These are phyloP conservation scores for Halictus quadricinctus DNA, from an alignment of 2,888 invertebrate genomes.

Conservation along the genomic window DNA sequence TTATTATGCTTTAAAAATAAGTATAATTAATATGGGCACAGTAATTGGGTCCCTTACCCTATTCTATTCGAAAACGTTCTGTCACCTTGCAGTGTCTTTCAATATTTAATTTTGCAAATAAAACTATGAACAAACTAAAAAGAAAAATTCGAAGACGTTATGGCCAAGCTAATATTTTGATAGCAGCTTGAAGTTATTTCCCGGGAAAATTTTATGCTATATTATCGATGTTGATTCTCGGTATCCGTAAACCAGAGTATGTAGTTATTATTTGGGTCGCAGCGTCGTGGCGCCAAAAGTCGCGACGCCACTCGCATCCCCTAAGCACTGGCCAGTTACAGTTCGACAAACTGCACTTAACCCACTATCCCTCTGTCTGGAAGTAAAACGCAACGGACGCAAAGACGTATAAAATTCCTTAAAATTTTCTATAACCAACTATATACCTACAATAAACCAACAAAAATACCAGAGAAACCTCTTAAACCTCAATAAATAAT, in stretches of 20 bases:
- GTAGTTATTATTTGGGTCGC: slow-evolving; percentile 78
- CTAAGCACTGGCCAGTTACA: slow-evolving; percentile 19
- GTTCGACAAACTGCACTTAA: slow-evolving; percentile 56
- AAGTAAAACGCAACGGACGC: background rate
- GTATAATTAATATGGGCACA: no score
- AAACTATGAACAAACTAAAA: background rate
- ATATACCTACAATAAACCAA: background rate
- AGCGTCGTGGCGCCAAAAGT: slow-evolving; percentile 78
- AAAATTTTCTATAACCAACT: background rate
- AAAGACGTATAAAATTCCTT: background rate
- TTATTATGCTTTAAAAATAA: no score
- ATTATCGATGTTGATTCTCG: background rate
- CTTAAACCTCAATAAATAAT: background rate
- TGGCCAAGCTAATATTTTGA: background rate
- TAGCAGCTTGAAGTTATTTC: background rate
- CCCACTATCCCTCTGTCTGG: slow-evolving; percentile 19
- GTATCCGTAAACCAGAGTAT: slow-evolving; percentile 40
- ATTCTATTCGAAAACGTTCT: background rate
- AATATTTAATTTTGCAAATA: background rate
- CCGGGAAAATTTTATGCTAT: background rate
- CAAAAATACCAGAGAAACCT: background rate
- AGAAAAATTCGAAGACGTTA: background rate
- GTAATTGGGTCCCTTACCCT: no score
- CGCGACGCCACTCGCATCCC: slow-evolving; percentile 65
- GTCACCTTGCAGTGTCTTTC: background rate